Percentiles rank a stretch among this genome's conserved stretches.
Evolutionary conservation across 1,140 invertebrate species (phyloP).

Genomic region (Drosophila mauritiana): DNA sequence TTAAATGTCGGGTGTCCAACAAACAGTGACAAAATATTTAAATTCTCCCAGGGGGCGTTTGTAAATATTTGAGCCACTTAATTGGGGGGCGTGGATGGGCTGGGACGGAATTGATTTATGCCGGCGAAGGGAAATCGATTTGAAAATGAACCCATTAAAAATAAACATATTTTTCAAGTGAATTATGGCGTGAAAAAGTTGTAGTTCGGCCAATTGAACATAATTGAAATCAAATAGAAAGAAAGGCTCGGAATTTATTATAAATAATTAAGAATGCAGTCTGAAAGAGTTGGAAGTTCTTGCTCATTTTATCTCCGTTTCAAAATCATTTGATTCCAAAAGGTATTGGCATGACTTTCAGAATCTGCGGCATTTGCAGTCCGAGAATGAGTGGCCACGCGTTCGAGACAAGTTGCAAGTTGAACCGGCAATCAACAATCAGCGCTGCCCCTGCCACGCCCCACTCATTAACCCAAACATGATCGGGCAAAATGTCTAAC

Average conservation of each 20-base stretch:
- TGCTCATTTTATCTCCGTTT: too few species aligned
- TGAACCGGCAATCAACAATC: slow-evolving; percentile 78
- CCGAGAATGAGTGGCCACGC: slow-evolving; percentile 20
- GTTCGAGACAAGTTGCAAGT: slow-evolving; percentile 54
- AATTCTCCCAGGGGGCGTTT: slow-evolving; percentile 67
- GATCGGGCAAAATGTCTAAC: slow-evolving; percentile 73
- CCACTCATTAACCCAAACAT: slow-evolving; percentile 81
- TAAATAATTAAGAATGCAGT: too few species aligned
- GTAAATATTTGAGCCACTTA: slow-evolving; percentile 81
- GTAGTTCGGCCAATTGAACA: neutral
- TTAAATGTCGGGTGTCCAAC: slow-evolving; percentile 76
- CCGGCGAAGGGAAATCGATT: slow-evolving; percentile 47
- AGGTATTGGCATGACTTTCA: slow-evolving; percentile 35
- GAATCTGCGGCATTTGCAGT: slow-evolving; percentile 12
- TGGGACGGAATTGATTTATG: slow-evolving; percentile 67
- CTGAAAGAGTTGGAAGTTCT: too few species aligned
- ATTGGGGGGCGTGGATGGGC: slow-evolving; percentile 60
- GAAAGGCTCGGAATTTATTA: too few species aligned
- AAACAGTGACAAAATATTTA: slow-evolving; percentile 82
- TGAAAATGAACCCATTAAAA: slow-evolving; percentile 34
- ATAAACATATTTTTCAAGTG: slow-evolving; percentile 33
- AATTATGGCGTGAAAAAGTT: slow-evolving; percentile 13
- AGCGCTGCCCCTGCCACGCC: slow-evolving; percentile 68
- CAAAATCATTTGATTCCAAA: too few species aligned
- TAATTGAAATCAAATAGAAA: neutral